A percentile compares a stretch with the other conserved stretches of the same genome.
phyloP scores from a whole-genome alignment of 2,888 invertebrate genomes.

The Empis stercorea region DNA sequence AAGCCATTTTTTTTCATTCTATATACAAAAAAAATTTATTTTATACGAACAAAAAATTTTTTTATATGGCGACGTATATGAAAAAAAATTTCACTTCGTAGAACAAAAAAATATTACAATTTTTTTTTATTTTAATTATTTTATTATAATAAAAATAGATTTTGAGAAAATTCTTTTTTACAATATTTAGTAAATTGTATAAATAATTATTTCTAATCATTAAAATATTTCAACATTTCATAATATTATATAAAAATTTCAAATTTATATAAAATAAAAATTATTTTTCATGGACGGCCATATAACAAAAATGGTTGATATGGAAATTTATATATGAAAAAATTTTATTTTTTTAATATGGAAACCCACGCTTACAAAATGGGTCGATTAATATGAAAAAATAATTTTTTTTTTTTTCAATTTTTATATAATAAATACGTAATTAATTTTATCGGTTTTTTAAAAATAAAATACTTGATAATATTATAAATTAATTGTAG shows the following conservation, averaged over 20 bases:
- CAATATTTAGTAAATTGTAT: not conserved
- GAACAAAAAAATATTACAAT: too few relatives aligned
- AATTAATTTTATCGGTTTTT: constrained; percentile 16
- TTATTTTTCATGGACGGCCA: too few relatives aligned
- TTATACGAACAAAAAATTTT: too few relatives aligned
- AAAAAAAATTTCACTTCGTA: not conserved
- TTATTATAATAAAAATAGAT: not conserved
- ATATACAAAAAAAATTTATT: too few relatives aligned
- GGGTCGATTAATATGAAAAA: constrained; percentile 25
- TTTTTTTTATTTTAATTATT: not conserved
- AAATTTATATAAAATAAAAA: not conserved
- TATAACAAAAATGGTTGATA: not conserved
- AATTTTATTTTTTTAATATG: constrained; percentile 8
- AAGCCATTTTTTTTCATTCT: constrained; percentile 12
- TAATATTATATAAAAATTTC: not conserved
- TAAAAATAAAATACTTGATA: constrained; percentile 18
- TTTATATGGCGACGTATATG: not conserved
- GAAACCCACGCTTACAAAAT: constrained; percentile 22
- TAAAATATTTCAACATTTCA: not conserved
- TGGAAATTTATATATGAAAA: too few relatives aligned
- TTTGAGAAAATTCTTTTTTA: not conserved
- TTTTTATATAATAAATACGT: constrained; percentile 30
- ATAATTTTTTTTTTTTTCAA: too few relatives aligned
- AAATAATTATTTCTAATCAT: too few relatives aligned
- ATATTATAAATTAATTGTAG: constrained; percentile 21